Percentiles rank a stretch among this genome's conserved stretches.
Evolutionary conservation across 2,797 vertebrate species (phyloP).

Genomic region (Rallus crepitans): DNA sequence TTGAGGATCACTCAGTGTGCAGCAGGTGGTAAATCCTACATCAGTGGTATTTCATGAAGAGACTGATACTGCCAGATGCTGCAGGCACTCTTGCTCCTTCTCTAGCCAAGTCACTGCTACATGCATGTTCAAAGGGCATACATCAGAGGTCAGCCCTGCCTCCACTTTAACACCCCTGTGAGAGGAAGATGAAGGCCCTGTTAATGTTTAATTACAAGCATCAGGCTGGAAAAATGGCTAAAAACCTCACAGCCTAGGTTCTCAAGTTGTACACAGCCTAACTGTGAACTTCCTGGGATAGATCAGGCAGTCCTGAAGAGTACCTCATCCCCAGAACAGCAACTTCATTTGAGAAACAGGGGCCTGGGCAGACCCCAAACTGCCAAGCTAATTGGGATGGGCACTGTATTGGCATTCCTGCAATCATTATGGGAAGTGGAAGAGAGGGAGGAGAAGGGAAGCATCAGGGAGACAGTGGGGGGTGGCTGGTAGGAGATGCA

Average conservation of each 20-base stretch:
- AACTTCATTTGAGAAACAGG: neutral
- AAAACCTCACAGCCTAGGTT: neutral
- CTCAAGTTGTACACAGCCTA: neutral
- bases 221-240: neutral
- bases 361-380: neutral
- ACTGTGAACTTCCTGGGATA: neutral
- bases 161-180: neutral
- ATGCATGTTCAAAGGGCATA: neutral
- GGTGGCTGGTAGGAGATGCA: neutral
- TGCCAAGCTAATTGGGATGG: accelerated
- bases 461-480: too few relatives aligned
- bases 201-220: neutral
- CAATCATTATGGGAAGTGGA: neutral
- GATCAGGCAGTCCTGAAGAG: neutral
- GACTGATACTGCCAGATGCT: neutral
- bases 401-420: neutral
- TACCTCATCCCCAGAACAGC: neutral
- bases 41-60: neutral
- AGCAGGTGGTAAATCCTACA: neutral
- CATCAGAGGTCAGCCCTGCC: too few relatives aligned
- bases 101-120: neutral
- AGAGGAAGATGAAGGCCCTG: neutral
- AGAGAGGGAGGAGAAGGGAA: neutral
- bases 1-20: neutral
- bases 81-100: neutral